phyloP scores from a whole-genome alignment of 2,888 invertebrate genomes.

The Leuctra nigra region DNA sequence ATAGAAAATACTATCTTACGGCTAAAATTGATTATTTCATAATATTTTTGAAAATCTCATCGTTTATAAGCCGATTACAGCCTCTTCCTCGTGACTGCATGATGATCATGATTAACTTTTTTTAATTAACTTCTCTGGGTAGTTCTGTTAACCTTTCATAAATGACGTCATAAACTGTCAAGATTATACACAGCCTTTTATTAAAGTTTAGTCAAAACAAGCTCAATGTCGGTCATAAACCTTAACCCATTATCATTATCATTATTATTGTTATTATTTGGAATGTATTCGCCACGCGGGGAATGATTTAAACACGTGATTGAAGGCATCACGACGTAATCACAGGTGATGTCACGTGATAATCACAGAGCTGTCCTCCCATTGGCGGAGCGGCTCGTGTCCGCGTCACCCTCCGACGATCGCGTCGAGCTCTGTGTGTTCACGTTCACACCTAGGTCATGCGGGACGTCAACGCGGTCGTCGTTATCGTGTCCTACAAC shows the following conservation, averaged over 20 bases:
- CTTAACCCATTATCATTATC: background rate
- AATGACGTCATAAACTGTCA: background rate
- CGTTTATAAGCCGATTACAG: background rate
- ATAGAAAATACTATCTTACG: too few species aligned
- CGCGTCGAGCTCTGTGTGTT: too few species aligned
- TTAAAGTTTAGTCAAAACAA: background rate
- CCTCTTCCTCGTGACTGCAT: background rate
- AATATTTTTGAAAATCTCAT: too few species aligned
- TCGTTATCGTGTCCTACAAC: too few species aligned
- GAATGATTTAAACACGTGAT: background rate
- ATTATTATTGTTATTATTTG: background rate
- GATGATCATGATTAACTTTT: background rate
- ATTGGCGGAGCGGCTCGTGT: background rate
- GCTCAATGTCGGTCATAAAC: background rate
- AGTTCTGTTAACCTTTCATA: background rate
- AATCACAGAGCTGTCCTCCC: slow-evolving; percentile 18
- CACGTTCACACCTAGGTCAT: too few species aligned
- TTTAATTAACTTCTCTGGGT: background rate
- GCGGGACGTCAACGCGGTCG: too few species aligned
- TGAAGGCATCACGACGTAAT: slow-evolving; percentile 26
- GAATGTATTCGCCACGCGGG: background rate
- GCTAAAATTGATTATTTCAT: too few species aligned
- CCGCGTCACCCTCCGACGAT: too few species aligned
- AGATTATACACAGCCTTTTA: background rate
- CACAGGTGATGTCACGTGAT: slow-evolving; percentile 25